Evolutionary conservation across 2,113 vertebrate species (phyloP), one percentile per base, ranked within the genome.

Genomic region (Cyanocitta stelleri): DNA sequence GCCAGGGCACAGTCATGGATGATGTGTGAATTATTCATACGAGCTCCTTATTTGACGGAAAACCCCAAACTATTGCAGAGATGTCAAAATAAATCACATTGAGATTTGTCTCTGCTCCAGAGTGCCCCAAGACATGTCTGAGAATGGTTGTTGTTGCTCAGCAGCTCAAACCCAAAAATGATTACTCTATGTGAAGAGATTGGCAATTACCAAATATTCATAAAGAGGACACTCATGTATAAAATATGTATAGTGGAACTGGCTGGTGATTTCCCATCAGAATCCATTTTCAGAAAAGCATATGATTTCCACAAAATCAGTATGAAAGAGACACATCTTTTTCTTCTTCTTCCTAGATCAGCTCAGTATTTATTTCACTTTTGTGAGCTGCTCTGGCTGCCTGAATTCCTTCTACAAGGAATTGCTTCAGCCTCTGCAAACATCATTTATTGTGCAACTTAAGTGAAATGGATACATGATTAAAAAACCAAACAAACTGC

Each of bases 11-110:
- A 2, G 37, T 12, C 35, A 11, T 24, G 21, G 7, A 49, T 10
- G 41, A 29, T 1, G 5, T 2, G 4, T 59, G 49, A 29, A 10
- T 64, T 68, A 62, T 67, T 78, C 37, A 7, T 10, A 2, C 0
- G 2, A 59, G 43, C 29, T 75, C 79, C 35, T 74, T 29, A 8
- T 62, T 69, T 26, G 30, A n/a, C 3, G 6, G 46, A 61, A 86
- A 93, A 16, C 20, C 39, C 27, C 44, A 35, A 54, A 52, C 18
- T 72, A 13, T 54, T 29, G 49, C 59, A 86, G 76, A 76, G 33
- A 17, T 76, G 62, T 43, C 71, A 52, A 16, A 79, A 39, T 41
- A 77, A 80, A 92, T 87, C 52, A 64, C 15, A 32, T 32, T 82
- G 43, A n/a, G 85, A 20, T 22, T 79, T 23, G 7, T 32, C 63